Evolutionary conservation across 2,888 invertebrate genomes (phyloP).

Genomic region (Cacoxenus indagator): DNA sequence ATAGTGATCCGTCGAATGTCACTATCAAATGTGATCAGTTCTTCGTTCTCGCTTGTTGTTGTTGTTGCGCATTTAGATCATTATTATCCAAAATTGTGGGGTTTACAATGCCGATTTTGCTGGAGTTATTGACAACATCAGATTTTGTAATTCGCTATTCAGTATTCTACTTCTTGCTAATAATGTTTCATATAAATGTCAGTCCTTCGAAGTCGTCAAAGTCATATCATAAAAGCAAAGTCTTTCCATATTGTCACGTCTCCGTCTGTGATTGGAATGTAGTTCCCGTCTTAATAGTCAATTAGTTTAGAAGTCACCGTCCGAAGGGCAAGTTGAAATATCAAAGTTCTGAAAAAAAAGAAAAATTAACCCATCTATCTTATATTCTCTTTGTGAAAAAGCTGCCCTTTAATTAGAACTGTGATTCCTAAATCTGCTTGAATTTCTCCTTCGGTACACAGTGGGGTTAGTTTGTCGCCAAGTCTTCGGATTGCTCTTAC

Average conservation of each 20-base stretch:
- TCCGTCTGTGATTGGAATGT: conserved; percentile 30
- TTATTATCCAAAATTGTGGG: too few species aligned
- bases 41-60: too few species aligned
- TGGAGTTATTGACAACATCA: too few species aligned
- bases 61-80: too few species aligned
- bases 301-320: conserved; percentile 17
- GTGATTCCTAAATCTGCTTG: conserved; percentile 35
- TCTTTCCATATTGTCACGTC: conserved; percentile 28
- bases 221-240: too few species aligned
- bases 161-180: too few species aligned
- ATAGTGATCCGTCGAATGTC: too few species aligned
- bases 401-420: conserved; percentile 20
- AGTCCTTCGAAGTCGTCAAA: too few species aligned
- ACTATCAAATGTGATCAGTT: too few species aligned
- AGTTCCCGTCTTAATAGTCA: conserved; percentile 29
- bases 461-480: conserved; percentile 16
- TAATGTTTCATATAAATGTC: too few species aligned
- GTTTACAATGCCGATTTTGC: too few species aligned
- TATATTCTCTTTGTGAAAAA: neutral
- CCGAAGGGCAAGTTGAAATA: neutral
- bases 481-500: conserved; percentile 24
- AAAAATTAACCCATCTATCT: neutral
- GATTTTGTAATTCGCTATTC: too few species aligned
- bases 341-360: neutral
- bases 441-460: conserved; percentile 17